Evolutionary conservation across 2,888 invertebrate genomes (phyloP), one percentile per base, ranked within the genome.

Genomic region (Melinaea menophilus): DNA sequence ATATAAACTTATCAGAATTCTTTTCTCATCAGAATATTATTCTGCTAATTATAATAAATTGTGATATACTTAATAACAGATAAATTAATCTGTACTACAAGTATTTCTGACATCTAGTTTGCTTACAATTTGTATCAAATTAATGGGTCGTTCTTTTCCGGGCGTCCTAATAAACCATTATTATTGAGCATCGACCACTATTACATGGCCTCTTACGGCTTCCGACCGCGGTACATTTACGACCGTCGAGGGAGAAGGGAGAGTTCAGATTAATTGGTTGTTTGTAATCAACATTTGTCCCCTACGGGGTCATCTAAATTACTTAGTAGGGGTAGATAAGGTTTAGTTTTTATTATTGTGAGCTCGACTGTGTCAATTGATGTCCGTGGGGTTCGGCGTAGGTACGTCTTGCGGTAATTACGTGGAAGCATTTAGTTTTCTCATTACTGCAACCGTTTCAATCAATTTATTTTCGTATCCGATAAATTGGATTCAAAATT

Each of bases 341-440:
- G 79, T 79, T 78, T 76, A 79, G 86, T 87, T 88, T 88, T 88
- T 86, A 85, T 87, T 86, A 82, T 84, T 82, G 84, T 83, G 73
- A 78, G 73, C 77, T 79, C 76, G 76, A 81, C 77, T 80, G 80
- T 75, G 72, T 67, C 82, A 78, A 82, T 84, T 85, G 79, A 71
- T 74, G 73, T 71, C 70, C 70, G 58, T 63, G 66, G 54, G 55
- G 58, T 57, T 65, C 56, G 62, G 41, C 41, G 47, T 60, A 45
- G 47, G 34, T 54, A 56, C 57, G 54, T 59, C 34, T 58, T 54
- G 22, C 55, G 61, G 59, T 66, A 65, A 61, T 63, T 59, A 54
- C 56, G 46, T 41, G 58, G 54, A 46, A 56, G 31, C 41, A 41
- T 41, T 41, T 41, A 41, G 41, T 41, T 41, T 41, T 41, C 41